Evolutionary conservation across 2,888 invertebrate species (phyloP).

Genomic region (Pollenia labialis): DNA sequence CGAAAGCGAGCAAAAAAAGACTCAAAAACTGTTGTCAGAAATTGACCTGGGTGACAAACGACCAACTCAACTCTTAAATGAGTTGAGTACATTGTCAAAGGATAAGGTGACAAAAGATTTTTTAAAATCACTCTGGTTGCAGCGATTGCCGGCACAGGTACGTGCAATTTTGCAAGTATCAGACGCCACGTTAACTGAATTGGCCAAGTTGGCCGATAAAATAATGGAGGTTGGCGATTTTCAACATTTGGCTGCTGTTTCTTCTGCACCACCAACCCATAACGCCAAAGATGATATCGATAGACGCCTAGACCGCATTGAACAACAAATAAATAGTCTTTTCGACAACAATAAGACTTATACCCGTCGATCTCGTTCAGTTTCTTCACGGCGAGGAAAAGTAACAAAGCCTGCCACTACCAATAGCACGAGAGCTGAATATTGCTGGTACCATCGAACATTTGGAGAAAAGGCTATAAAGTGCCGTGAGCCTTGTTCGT

Average conservation of each 20-base stretch:
- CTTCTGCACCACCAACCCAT: too few relatives aligned
- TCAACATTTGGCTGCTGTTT: too few relatives aligned
- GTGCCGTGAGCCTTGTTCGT: neutral
- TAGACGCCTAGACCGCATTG: too few relatives aligned
- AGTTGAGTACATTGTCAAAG: conserved; percentile 5
- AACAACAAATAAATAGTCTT: too few relatives aligned
- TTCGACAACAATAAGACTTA: too few relatives aligned
- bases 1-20: too few relatives aligned
- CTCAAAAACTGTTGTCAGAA: conserved; percentile 63
- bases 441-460: conserved; percentile 54
- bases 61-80: conserved; percentile 70
- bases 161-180: neutral
- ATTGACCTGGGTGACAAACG: conserved; percentile 70
- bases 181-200: neutral
- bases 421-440: neutral
- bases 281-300: too few relatives aligned
- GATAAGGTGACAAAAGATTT: neutral
- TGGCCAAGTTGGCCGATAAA: neutral
- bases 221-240: too few relatives aligned
- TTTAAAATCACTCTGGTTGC: conserved; percentile 5
- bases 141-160: neutral
- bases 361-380: too few relatives aligned
- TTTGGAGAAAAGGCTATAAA: conserved; percentile 4
- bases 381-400: too few relatives aligned
- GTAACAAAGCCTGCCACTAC: neutral